Conservation (phyloP, 2,888 invertebrate genomes). For the Polyommatus icarus region DNA sequence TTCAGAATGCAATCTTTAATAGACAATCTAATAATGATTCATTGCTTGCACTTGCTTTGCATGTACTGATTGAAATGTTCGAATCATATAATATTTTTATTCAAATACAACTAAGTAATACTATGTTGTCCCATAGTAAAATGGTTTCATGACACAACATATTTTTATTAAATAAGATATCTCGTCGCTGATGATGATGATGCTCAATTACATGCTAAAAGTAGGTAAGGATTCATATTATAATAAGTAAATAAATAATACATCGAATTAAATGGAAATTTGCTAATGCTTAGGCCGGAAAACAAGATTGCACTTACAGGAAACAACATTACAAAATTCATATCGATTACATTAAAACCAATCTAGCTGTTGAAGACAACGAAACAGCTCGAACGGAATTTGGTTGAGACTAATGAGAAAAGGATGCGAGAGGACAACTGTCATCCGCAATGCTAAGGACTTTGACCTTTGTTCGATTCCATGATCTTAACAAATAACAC, state of each 20-base stretch:
- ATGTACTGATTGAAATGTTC: background rate
- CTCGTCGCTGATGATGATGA: too few relatives aligned
- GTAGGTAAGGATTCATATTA: background rate
- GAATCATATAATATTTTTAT: background rate
- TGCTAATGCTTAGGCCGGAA: background rate
- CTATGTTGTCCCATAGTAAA: too few relatives aligned
- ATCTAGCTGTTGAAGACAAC: background rate
- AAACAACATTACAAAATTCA: background rate
- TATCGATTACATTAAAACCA: background rate
- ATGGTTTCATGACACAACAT: too few relatives aligned
- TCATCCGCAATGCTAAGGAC: slow-evolving; percentile 21
- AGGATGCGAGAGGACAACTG: slow-evolving; percentile 14
- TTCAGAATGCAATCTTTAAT: slow-evolving; percentile 17
- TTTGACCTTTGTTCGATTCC: slow-evolving; percentile 16
- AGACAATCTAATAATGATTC: slow-evolving; percentile 9
- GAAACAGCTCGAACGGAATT: background rate
- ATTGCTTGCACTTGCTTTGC: background rate
- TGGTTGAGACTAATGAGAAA: slow-evolving; percentile 3
- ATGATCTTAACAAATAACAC: slow-evolving; percentile 9
- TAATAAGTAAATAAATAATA: too few relatives aligned
- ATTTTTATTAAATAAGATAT: too few relatives aligned
- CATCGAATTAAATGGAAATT: too few relatives aligned
- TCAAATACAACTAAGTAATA: too few relatives aligned
- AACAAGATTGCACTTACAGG: background rate
- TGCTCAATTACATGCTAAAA: background rate